These are phyloP conservation scores for Pampusana beccarii DNA, from an alignment of 2,113 vertebrate genomes.

Conservation along the genomic window DNA sequence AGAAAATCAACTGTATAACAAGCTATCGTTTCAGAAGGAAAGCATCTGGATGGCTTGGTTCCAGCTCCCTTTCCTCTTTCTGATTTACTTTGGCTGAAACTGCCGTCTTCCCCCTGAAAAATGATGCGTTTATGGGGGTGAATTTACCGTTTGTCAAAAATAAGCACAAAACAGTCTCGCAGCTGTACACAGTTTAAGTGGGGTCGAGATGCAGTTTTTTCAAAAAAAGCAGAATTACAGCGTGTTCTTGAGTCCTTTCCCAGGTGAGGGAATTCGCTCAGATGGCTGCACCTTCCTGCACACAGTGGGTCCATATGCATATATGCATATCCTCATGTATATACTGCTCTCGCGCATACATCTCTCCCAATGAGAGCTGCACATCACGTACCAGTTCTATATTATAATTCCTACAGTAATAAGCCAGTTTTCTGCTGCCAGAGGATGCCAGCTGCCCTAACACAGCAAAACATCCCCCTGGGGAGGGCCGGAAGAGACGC, in stretches of 20 bases:
- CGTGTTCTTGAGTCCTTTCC: not conserved
- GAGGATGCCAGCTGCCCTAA: not conserved
- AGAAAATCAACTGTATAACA: not conserved
- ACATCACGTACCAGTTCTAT: fast-evolving
- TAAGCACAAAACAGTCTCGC: not conserved
- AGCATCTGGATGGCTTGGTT: not conserved
- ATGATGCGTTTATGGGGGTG: fast-evolving
- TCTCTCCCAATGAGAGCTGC: no score
- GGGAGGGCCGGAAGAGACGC: not conserved
- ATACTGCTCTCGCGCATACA: not conserved
- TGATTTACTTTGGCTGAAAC: not conserved
- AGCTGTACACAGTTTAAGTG: not conserved
- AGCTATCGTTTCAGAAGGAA: not conserved
- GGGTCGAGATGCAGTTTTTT: fast-evolving
- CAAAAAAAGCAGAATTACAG: not conserved
- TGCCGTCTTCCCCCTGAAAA: not conserved
- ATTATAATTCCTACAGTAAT: fast-evolving
- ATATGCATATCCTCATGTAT: fast-evolving
- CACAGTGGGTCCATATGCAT: fast-evolving
- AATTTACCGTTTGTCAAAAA: not conserved
- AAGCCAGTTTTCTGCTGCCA: not conserved
- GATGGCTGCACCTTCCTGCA: not conserved
- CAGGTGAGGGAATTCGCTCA: not conserved
- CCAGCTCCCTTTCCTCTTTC: not conserved
- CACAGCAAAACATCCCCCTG: fast-evolving